Evolutionary conservation across 1,140 invertebrate genomes (phyloP).

Genomic region (Drosophila micromelanica): DNA sequence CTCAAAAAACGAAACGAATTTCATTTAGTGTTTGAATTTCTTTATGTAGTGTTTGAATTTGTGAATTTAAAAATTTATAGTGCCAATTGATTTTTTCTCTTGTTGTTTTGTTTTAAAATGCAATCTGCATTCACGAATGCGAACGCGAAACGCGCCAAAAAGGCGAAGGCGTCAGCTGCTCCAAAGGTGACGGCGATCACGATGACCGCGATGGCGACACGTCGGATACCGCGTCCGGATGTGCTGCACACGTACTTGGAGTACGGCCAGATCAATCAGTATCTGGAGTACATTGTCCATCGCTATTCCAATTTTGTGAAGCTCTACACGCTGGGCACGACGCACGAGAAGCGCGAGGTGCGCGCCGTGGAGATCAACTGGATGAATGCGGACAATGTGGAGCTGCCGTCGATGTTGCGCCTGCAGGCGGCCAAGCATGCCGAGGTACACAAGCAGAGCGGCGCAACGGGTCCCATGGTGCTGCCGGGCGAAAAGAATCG

Average conservation of each 20-base stretch:
- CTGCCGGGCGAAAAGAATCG: constrained; percentile 29
- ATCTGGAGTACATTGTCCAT: constrained; percentile 82
- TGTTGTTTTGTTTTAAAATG: constrained; percentile 25
- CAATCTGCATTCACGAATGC: constrained; percentile 32
- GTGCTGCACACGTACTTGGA: constrained; percentile 73
- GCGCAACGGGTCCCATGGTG: constrained; percentile 36
- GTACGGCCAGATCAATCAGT: constrained; percentile 78
- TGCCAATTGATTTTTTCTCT: neutral
- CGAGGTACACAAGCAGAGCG: neutral
- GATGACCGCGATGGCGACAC: constrained; percentile 14
- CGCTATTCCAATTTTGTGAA: constrained; percentile 85
- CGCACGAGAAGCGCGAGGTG: constrained; percentile 86
- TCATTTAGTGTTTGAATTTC: neutral
- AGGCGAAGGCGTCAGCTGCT: constrained; percentile 22
- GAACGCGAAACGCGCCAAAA: constrained; percentile 41
- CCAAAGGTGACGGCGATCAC: constrained; percentile 2
- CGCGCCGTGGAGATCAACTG: constrained; percentile 85
- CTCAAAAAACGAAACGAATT: neutral
- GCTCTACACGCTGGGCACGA: constrained; percentile 85
- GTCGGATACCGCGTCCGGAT: constrained; percentile 67
- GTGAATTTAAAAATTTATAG: constrained; percentile 19
- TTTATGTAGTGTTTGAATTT: constrained; percentile 21
- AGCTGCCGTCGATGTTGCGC: constrained; percentile 40
- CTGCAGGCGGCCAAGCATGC: constrained; percentile 33
- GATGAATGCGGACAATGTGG: constrained; percentile 65